Evolutionary conservation across 2,113 vertebrate genomes (phyloP).

Genomic region (Neomonachus schauinslandi): DNA sequence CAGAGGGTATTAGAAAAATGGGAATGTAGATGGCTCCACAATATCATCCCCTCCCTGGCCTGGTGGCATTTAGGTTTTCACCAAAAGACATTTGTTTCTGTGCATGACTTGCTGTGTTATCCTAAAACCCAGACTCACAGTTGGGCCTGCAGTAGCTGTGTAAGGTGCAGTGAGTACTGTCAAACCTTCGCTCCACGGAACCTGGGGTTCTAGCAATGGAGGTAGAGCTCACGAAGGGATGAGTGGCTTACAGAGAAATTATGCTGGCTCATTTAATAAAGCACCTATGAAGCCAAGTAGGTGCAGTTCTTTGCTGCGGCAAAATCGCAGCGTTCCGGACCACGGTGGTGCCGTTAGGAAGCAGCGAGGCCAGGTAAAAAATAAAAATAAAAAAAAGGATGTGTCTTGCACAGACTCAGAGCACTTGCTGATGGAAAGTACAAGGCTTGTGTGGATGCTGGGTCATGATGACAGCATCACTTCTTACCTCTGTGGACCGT

Average conservation of each 20-base stretch:
- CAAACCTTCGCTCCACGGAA: background rate
- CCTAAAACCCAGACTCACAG: background rate
- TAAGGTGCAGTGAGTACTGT: background rate
- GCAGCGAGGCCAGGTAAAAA: background rate
- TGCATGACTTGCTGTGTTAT: too few species aligned
- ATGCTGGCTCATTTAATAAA: background rate
- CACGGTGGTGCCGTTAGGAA: background rate
- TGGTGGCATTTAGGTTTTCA: background rate
- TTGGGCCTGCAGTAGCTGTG: background rate
- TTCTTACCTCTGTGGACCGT: background rate
- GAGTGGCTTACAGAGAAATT: background rate
- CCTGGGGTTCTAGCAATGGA: rapidly evolving
- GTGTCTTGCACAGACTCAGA: background rate
- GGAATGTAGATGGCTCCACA: rapidly evolving
- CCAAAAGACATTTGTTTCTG: background rate
- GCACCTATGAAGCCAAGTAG: rapidly evolving
- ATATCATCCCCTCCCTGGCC: background rate
- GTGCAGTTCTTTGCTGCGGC: background rate
- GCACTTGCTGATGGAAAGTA: background rate
- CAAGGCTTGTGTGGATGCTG: background rate
- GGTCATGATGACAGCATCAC: background rate
- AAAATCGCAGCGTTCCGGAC: background rate
- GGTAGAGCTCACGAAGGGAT: background rate
- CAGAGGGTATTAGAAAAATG: background rate
- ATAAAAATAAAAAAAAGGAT: too few species aligned